Base-by-base conservation (phyloP, 2,797 vertebrate species). In the Sphaeramia orbicularis region DNA sequence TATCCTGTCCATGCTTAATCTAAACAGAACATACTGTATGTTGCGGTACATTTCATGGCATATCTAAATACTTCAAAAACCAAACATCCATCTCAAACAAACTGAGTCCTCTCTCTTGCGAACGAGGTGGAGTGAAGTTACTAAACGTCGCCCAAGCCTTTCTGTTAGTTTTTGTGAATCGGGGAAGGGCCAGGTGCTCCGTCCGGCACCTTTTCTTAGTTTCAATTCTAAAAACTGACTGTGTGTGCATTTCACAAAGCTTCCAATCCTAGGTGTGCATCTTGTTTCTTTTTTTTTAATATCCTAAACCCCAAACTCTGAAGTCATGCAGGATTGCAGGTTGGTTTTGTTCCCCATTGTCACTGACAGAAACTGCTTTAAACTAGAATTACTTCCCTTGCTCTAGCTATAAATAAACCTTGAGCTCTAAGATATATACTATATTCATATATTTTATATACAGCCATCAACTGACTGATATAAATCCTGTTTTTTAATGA, bases 351-450 rank as follows among this genome's bases (percentile, higher is more conserved):
- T 92, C 82, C 85, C 86, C 89, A 87, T 89, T 88, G 87, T 91
- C 92, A 94, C 88, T 91, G 91, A 93, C 86, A 92, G 85, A 94
- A 91, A 92, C 83, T 76, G 91, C 85, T 92, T 92, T 89, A 91
- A 92, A 93, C 91, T 91, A 93, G 88, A 92, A 88, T 87, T 91
- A 93, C 84, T 88, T 89, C 80, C 89, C 91, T 92, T 93, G 93
- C 88, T 93, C 93, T 94, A 94, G 91, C 93, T 95, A 95, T 91
- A 92, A 94, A 93, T 93, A 93, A 94, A 95, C 93, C 93, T 95
- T 93, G 93, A 95, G 91, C 90, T 94, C 94, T 95, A 95, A 95
- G 91, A 94, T 94, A 94, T 93, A 95, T 94, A 94, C 92, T 95
- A 93, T 94, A 93, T 91, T 94, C 91, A 93, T 94, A 94, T 93